These are phyloP conservation scores for Sarcoramphus papa DNA, from an alignment of 2,797 vertebrate species.

Conservation along the genomic window DNA sequence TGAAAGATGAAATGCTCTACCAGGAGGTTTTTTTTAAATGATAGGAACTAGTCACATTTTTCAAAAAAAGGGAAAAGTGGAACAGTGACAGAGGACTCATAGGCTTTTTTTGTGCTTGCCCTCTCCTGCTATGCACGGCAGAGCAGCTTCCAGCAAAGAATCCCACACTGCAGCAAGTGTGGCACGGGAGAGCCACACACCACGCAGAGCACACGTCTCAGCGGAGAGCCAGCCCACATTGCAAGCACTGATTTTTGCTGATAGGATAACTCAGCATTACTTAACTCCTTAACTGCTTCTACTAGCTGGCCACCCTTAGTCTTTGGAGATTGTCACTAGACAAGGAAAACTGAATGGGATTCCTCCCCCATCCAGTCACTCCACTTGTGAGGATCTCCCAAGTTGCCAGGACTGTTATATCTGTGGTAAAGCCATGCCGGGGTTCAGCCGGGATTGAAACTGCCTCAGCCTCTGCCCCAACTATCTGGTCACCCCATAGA, in stretches of 20 bases:
- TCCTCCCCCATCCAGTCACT: neutral
- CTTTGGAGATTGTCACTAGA: neutral
- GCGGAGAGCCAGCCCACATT: neutral
- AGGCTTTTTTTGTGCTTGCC: neutral
- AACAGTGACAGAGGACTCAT: neutral
- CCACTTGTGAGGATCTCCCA: neutral
- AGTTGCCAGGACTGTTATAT: neutral
- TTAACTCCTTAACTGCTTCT: neutral
- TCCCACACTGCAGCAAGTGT: neutral
- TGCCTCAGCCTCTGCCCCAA: neutral
- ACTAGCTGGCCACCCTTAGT: neutral
- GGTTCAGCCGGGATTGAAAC: neutral
- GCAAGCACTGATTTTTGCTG: neutral
- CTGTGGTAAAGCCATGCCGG: neutral
- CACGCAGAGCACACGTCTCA: neutral
- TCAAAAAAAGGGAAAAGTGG: neutral
- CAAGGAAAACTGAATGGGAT: neutral
- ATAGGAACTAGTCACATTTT: neutral
- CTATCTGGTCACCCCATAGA: rapidly evolving
- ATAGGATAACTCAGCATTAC: neutral
- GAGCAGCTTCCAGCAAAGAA: neutral
- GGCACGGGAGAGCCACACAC: neutral
- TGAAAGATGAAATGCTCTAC: neutral
- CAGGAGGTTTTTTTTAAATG: neutral
- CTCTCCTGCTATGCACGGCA: rapidly evolving